A percentile compares a stretch with the other conserved stretches of the same genome.
Conservation (phyloP, 2,888 invertebrate genomes). For the Drosophila tripunctata region DNA sequence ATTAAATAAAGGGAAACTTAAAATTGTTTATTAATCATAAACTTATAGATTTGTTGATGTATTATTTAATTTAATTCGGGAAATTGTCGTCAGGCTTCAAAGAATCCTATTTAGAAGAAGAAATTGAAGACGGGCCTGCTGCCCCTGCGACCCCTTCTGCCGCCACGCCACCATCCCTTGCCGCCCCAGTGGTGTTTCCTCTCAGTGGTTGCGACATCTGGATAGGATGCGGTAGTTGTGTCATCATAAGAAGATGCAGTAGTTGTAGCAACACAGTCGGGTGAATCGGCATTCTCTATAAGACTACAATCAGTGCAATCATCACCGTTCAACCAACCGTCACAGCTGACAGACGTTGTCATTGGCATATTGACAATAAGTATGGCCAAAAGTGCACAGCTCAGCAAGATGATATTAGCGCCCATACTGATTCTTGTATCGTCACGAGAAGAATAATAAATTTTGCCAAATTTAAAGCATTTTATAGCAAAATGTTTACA, state of each 20-base stretch:
- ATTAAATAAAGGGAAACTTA: no score
- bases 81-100: no score
- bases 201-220: no score
- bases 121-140: background rate
- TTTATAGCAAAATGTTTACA: no score
- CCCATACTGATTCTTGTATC: background rate
- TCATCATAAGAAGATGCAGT: no score
- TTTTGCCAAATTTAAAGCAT: background rate
- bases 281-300: background rate
- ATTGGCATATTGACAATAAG: background rate
- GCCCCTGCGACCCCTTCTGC: background rate
- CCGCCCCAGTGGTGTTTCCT: background rate
- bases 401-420: background rate
- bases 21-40: no score
- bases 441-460: background rate
- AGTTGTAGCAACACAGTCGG: background rate
- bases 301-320: background rate
- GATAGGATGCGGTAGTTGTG: background rate
- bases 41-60: no score
- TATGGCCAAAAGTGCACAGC: background rate
- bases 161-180: background rate
- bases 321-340: background rate
- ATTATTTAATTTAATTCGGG: no score
- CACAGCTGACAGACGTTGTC: background rate
- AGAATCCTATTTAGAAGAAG: conserved; percentile 1